Percentiles rank a stretch among this genome's conserved stretches.
Conservation (phyloP, 53 echinoderm and acorn worm species). For the Patiria pectinifera region DNA sequence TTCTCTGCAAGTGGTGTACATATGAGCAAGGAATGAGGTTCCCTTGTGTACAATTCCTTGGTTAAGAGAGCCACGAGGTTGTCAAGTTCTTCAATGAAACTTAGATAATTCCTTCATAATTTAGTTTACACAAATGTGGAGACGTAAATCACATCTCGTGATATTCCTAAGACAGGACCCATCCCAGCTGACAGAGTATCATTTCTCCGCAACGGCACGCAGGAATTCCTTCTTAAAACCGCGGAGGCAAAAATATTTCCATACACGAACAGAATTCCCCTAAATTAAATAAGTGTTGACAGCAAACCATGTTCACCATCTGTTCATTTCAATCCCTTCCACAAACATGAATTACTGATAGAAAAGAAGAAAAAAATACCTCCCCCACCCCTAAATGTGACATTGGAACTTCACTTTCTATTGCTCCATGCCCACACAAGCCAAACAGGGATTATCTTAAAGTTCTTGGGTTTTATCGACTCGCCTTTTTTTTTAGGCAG, state of each 20-base stretch:
- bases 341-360: background rate
- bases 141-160: background rate
- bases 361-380: background rate
- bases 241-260: background rate
- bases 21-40: too few species aligned
- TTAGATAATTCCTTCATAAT: background rate
- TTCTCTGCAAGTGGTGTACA: too few species aligned
- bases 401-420: background rate
- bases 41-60: too few species aligned
- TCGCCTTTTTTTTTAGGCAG: background rate
- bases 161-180: background rate
- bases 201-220: background rate
- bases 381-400: background rate
- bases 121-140: background rate
- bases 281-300: background rate
- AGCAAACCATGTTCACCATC: background rate
- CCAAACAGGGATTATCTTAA: background rate
- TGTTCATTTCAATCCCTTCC: background rate
- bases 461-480: background rate
- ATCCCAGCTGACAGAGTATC: background rate
- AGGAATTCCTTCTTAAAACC: background rate
- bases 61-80: too few species aligned
- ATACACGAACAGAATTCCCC: background rate
- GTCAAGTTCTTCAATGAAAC: too few species aligned
- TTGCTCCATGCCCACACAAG: constrained; percentile 1